Conservation (phyloP, 2,888 invertebrate species). For the Notodonta dromedarius region DNA sequence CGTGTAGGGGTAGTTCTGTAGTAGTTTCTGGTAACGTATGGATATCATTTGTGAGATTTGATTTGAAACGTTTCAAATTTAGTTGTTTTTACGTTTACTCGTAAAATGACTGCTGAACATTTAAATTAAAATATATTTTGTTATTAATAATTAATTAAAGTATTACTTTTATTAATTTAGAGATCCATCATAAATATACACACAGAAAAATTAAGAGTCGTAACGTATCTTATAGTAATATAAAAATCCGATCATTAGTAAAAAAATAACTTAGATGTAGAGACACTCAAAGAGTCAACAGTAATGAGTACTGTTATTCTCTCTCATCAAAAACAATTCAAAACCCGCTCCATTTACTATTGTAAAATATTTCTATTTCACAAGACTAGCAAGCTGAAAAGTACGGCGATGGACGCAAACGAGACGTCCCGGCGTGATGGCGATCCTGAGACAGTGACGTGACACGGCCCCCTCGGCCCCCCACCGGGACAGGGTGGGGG, state of each 20-base stretch:
- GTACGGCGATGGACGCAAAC: conserved; percentile 75
- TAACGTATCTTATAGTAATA: too few relatives aligned
- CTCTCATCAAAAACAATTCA: neutral
- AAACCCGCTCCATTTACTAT: conserved; percentile 16
- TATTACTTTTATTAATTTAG: too few relatives aligned
- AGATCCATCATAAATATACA: too few relatives aligned
- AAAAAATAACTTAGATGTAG: too few relatives aligned
- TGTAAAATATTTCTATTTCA: conserved; percentile 55
- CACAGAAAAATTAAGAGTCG: too few relatives aligned
- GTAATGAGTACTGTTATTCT: neutral
- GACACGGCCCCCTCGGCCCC: conserved; percentile 56
- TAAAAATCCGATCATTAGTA: too few relatives aligned
- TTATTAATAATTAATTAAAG: too few relatives aligned
- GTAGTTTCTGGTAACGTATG: neutral
- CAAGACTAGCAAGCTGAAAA: conserved; percentile 71
- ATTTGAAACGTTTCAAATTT: too few relatives aligned
- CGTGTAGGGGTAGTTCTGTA: conserved; percentile 11
- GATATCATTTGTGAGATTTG: too few relatives aligned
- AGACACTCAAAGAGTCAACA: neutral
- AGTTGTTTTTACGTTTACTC: too few relatives aligned
- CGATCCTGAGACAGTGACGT: conserved; percentile 81
- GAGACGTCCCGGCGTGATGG: conserved; percentile 72
- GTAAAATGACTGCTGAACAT: too few relatives aligned
- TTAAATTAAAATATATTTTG: too few relatives aligned
- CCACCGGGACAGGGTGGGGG: conserved; percentile 39